Conservation (phyloP, 2,797 vertebrate species). For the Xenentodon cancila region DNA sequence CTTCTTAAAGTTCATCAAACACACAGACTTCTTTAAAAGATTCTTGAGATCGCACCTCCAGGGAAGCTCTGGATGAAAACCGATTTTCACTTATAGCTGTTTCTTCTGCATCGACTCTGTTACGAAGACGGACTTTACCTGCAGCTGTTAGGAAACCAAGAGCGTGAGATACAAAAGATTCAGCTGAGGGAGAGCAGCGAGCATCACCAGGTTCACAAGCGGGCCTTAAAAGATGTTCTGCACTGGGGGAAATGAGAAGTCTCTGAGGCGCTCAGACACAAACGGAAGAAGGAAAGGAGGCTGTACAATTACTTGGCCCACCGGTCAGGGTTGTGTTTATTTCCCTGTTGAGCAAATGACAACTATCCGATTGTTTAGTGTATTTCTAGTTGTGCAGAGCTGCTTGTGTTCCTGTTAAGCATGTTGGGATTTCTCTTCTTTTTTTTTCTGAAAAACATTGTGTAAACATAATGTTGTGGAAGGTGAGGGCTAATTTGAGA, state of each 20-base stretch:
- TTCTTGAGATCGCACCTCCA: too few species aligned
- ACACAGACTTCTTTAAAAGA: too few species aligned
- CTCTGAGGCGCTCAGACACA: conserved; percentile 16
- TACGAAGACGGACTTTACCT: conserved; percentile 15
- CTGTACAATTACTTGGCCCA: conserved; percentile 42
- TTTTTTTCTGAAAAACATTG: not conserved
- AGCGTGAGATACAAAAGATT: conserved; percentile 23
- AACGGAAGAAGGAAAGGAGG: not conserved
- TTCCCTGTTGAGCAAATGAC: conserved; percentile 10
- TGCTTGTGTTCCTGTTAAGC: conserved; percentile 9
- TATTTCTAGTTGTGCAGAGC: not conserved
- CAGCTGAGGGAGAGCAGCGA: conserved; percentile 23
- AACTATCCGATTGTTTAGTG: conserved; percentile 20
- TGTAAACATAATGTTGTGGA: conserved; percentile 5
- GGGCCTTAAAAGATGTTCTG: conserved; percentile 50
- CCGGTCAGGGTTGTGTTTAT: conserved; percentile 43
- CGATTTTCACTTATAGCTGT: not conserved
- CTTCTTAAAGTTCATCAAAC: too few species aligned
- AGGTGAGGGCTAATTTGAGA: conserved; percentile 23
- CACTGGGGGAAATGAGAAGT: conserved; percentile 64
- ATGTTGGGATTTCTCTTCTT: not conserved
- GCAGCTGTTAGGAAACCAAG: conserved; percentile 14
- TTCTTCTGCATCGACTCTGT: conserved; percentile 16
- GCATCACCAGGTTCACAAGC: conserved; percentile 25
- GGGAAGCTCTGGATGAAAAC: too few species aligned